Evolutionary conservation across 2,888 invertebrate genomes (phyloP), one percentile per base, ranked within the genome.

Genomic region (Agrilus mali): DNA sequence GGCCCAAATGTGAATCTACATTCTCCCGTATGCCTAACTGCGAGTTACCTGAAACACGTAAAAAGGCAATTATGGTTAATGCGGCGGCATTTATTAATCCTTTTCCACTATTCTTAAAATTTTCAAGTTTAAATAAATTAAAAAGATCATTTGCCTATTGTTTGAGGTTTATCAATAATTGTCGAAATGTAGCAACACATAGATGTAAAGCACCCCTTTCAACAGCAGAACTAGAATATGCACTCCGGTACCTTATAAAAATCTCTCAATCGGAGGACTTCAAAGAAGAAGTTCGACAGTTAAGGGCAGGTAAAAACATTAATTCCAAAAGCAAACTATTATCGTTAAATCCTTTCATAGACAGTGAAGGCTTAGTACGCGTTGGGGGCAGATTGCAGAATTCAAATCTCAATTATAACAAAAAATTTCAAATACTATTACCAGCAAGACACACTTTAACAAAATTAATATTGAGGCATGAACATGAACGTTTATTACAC

Each of bases 401-500:
- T 17, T 35, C 44, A 20, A 27, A 44, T 32, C 40, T 36, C 31
- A 31, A 10, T n/a, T 44, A 34, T 27, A 15, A 38, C 31, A 44
- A 44, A 36, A 40, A 44, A 32, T 40, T 36, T 31, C 38, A 38
- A 1, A 43, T 43, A 10, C 6, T 42, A 27, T 12, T 42, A 12
- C 37, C 41, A 41, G 37, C 37, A 15, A 41, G 37, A 12, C 41
- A 44, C 37, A n/a, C 20, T 36, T 27, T 44, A 31, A 44, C 40
- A 12, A 34, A 15, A 17, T 36, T 40, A 27, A 40, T 44, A 13
- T 31, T 44, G n/a, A 40, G 31, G n/a, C 36, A 35, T 36, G 32
- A 33, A 22, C 40, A 47, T 34, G 31, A 16, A 13, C 31, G 34
- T n/a, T 27, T 34, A 27, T 15, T 47, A 14, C 48, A 48, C 17